Evolutionary conservation across 2,113 vertebrate genomes (phyloP), one percentile per base, ranked within the genome.

Genomic region (Mustela nigripes): DNA sequence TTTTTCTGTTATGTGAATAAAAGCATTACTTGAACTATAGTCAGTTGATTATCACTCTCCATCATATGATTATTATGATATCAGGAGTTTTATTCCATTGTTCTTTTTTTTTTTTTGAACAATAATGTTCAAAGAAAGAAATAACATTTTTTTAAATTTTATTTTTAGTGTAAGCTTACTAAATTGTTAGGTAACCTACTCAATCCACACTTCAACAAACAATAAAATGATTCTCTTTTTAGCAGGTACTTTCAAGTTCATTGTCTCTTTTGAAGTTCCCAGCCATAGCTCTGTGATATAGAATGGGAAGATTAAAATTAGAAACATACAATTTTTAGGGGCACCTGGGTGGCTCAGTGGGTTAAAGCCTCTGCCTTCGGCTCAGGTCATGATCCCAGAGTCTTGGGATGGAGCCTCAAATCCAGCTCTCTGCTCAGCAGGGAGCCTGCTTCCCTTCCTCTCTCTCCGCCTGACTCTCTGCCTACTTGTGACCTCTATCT

Each of bases 71-170:
- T 76, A 33, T 67, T 80, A 53, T 16, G 10, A 36, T 89, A 82
- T 42, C 0, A n/a, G 3, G 1, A 11, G 16, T 73, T n/a, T 88
- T 56, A 31, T n/a, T n/a, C 6, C 11, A 48, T 1, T 18, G 0
- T 4, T 89, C 2, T 36, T 3, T 1, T 7, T 73, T 74, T 73
- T 74, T 73, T 71, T 28, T n/a, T n/a, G n/a, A 28, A 22, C 89
- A 11, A 62, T 67, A 53, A 71, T 71, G 15, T 2, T 26, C 11
- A 3, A 31, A 50, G 18, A 63, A 94, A 94, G 33, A 85, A 63
- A 82, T 8, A 92, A 21, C 4, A 1, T 76, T 45, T 42, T 39
- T 74, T 45, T 28, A 7, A 60, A 26, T 74, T 74, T 7, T 15
- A 19, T n/a, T 18, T 60, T 92, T 87, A 88, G 33, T 53, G 1